phyloP scores from a whole-genome alignment of 1,140 invertebrate species.

The Aphaenogaster floridana region DNA sequence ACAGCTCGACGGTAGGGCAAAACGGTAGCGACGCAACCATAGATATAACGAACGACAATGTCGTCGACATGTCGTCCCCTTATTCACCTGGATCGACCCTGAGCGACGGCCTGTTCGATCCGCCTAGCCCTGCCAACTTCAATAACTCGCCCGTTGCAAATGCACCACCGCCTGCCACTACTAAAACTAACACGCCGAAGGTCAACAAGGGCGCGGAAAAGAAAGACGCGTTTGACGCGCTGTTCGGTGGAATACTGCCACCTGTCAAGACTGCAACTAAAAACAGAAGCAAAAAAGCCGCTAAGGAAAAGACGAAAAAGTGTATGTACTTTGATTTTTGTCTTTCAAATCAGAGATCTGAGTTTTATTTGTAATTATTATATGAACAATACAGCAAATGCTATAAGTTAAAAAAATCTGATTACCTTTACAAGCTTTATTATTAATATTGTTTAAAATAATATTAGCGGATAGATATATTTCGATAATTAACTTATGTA shows the following conservation, averaged over 20 bases:
- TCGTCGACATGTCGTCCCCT: slow-evolving; percentile 92
- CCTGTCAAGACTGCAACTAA: slow-evolving; percentile 77
- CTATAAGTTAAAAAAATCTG: not conserved
- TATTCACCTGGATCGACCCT: slow-evolving; percentile 95
- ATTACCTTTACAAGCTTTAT: slow-evolving; percentile 12
- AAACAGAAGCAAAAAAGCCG: slow-evolving; percentile 80
- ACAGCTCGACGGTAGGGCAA: slow-evolving; percentile 80
- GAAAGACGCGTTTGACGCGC: slow-evolving; percentile 87
- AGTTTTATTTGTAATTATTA: slow-evolving; percentile 30
- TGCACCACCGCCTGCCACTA: slow-evolving; percentile 65
- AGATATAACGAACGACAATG: slow-evolving; percentile 80
- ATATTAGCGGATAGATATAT: not conserved
- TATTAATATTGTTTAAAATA: not conserved
- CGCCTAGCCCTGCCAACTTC: slow-evolving; percentile 88
- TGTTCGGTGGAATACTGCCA: slow-evolving; percentile 87
- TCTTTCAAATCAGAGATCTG: slow-evolving; percentile 55
- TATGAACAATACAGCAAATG: not conserved
- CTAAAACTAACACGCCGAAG: slow-evolving; percentile 80
- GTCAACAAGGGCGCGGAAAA: slow-evolving; percentile 80
- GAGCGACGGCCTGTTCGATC: slow-evolving; percentile 95
- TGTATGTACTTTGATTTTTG: slow-evolving; percentile 66
- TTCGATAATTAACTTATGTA: not conserved
- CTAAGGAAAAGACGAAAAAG: slow-evolving; percentile 85
- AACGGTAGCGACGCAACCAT: slow-evolving; percentile 84
- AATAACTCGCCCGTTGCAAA: slow-evolving; percentile 79